Conservation (phyloP, 2,797 vertebrate species). For the Falco cherrug region DNA sequence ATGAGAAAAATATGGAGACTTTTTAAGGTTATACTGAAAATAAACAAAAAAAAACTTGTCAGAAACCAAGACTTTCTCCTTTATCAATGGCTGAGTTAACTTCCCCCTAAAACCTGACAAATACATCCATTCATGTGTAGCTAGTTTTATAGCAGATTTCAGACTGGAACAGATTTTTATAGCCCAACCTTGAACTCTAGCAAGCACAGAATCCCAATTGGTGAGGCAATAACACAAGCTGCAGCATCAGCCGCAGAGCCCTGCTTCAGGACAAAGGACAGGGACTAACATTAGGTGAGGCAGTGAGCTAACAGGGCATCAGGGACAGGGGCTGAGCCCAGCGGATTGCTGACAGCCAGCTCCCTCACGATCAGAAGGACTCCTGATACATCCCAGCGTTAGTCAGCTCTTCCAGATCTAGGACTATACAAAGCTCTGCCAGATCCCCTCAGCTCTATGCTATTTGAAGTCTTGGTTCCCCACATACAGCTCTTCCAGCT, state of each 20-base stretch:
- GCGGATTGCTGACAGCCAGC: background rate
- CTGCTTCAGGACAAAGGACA: background rate
- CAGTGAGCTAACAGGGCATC: background rate
- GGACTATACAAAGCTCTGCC: background rate
- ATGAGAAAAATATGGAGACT: background rate
- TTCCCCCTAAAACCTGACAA: background rate
- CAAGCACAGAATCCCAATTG: background rate
- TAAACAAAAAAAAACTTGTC: background rate
- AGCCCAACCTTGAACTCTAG: background rate
- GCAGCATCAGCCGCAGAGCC: background rate
- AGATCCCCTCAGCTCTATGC: background rate
- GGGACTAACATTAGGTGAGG: background rate
- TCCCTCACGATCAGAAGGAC: background rate
- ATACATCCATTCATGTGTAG: background rate
- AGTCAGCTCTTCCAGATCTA: background rate
- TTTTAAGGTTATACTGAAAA: background rate
- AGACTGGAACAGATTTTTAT: conserved; percentile 6
- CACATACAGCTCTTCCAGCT: background rate
- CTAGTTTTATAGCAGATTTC: conserved; percentile 5
- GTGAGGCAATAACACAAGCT: background rate
- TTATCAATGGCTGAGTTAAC: background rate
- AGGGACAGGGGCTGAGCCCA: background rate
- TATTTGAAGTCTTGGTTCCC: background rate
- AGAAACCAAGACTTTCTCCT: background rate
- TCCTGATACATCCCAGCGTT: background rate